phyloP scores from a whole-genome alignment of 1,140 invertebrate species.

The Idris sp. region DNA sequence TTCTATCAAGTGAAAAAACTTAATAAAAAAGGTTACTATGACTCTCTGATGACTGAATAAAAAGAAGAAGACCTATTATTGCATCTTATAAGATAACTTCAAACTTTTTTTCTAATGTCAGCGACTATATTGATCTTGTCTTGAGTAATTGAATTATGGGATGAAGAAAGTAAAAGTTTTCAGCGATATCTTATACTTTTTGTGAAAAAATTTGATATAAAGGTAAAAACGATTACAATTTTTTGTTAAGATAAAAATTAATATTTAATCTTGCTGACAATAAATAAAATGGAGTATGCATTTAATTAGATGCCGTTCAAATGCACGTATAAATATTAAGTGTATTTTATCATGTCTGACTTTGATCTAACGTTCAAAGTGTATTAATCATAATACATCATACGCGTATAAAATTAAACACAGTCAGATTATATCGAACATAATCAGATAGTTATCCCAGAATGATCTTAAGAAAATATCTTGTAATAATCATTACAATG shows the following conservation, averaged over 20 bases:
- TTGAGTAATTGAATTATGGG: slow-evolving; percentile 28
- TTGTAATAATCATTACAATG: slow-evolving; percentile 8
- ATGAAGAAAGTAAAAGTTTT: slow-evolving; percentile 1
- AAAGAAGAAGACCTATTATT: slow-evolving; percentile 33
- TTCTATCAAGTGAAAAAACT: slow-evolving; percentile 41
- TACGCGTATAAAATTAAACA: slow-evolving; percentile 51
- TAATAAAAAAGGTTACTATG: slow-evolving; percentile 27
- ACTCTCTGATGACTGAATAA: slow-evolving; percentile 30
- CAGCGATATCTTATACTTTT: too few species aligned
- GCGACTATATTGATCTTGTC: slow-evolving; percentile 18
- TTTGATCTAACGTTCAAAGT: slow-evolving; percentile 35
- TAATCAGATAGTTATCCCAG: slow-evolving; percentile 30
- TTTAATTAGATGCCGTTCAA: slow-evolving; percentile 37
- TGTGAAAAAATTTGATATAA: background rate
- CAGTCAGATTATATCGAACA: slow-evolving; percentile 35
- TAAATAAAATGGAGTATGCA: slow-evolving; percentile 40
- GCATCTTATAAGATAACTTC: slow-evolving; percentile 33
- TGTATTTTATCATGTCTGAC: slow-evolving; percentile 36
- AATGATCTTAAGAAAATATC: slow-evolving; percentile 36
- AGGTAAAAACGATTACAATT: too few species aligned
- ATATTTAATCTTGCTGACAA: too few species aligned
- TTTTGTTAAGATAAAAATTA: too few species aligned
- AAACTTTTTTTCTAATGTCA: slow-evolving; percentile 9
- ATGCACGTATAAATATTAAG: slow-evolving; percentile 22
- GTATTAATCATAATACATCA: slow-evolving; percentile 52